Evolutionary conservation across 2,888 invertebrate species (phyloP), one percentile per base, ranked within the genome.

Genomic region (Sisyra nigra): DNA sequence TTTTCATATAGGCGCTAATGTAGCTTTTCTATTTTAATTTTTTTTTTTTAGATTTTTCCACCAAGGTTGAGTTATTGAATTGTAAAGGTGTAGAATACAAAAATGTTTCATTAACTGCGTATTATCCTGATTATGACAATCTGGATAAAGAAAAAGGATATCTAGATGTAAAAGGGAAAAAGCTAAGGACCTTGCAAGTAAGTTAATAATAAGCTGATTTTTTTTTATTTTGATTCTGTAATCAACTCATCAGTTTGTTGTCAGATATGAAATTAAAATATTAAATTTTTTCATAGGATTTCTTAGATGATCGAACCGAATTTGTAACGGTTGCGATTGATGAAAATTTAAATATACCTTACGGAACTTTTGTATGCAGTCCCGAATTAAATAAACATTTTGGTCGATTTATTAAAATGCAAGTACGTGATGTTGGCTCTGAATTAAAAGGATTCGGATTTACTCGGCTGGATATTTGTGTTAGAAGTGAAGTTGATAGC

Each of bases 271-370:
- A 7, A 13, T 8, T 8, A 10, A 17, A 5, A 18, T 19, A 14
- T 29, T 40, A 29, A 11, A 24, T 32, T 40, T 35, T 53, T 57
- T 40, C 14, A 9, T 44, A 69, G 70, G 68, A 69, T 52, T 69
- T 61, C 46, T 51, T 69, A 14, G 69, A 70, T 48, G 64, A 62
- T 36, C 57, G 69, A 34, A 54, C 55, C 1, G 56, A 59, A 14
- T 69, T 59, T 47, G 67, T 69, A 9, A 69, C 69, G 0, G 51
- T 65, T 5, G 59, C 67, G 2, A 67, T 69, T 65, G 69, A 70
- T 46, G 56, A 58, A 24, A 53, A 57, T 32, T 52, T 66, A 7
- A 54, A 57, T 17, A 54, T 67, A 31, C 56, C 59, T 0, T 70
- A 69, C 45, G 68, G 66, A 0, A 62, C 66, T 1, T 54, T 54